These are phyloP conservation scores for Phoenicopterus ruber DNA, from an alignment of 2,113 vertebrate species.

Conservation along the genomic window DNA sequence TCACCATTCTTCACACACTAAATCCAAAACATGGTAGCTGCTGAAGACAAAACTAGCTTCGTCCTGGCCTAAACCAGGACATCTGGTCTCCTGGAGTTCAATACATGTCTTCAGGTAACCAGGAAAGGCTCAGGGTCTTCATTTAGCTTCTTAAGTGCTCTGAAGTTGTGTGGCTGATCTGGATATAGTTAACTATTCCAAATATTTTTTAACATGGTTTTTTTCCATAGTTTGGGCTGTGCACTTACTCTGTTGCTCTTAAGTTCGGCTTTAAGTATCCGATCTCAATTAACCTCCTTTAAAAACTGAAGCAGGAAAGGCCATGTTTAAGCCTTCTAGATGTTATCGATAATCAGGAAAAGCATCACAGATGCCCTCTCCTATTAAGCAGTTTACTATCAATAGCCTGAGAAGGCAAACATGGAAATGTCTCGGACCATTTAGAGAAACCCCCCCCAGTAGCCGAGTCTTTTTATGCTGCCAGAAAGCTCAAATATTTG, in stretches of 20 bases:
- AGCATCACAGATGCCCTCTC: conserved; percentile 61
- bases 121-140: neutral
- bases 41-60: too few species aligned
- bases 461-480: too few species aligned
- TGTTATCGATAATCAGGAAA: conserved; percentile 65
- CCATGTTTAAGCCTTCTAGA: conserved; percentile 44
- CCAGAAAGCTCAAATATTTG: conserved; percentile 71
- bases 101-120: neutral
- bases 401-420: conserved; percentile 66
- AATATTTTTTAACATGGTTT: neutral
- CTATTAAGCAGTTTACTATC: conserved; percentile 68
- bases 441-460: too few species aligned
- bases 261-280: conserved; percentile 38
- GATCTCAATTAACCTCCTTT: conserved; percentile 54
- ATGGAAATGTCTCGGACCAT: conserved; percentile 65
- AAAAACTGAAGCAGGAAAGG: conserved; percentile 39
- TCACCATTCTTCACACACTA: too few species aligned
- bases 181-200: neutral
- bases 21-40: too few species aligned
- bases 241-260: neutral
- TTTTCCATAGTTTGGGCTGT: neutral
- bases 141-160: neutral
- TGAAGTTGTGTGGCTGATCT: neutral
- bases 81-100: neutral
- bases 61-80: too few species aligned